phyloP scores from a whole-genome alignment of 1,140 invertebrate genomes.

The Formica selysi region DNA sequence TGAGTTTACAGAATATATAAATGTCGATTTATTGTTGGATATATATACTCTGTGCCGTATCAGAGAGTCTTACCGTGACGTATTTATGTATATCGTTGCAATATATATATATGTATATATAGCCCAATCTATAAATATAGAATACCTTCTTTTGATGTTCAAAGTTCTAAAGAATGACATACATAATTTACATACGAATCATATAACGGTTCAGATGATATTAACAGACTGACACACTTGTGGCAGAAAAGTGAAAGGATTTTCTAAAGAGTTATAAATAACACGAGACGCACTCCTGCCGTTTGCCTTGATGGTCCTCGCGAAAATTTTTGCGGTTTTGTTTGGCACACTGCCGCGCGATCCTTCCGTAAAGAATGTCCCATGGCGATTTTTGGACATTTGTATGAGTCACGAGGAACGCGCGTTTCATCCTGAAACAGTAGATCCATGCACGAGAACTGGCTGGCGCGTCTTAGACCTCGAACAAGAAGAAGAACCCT shows the following conservation, averaged over 20 bases:
- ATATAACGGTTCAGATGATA: neutral
- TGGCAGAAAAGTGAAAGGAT: neutral
- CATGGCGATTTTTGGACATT: conserved; percentile 46
- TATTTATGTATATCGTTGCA: neutral
- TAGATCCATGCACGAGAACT: conserved; percentile 34
- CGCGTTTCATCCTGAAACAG: conserved; percentile 35
- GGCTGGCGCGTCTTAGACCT: conserved; percentile 20
- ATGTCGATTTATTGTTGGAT: neutral
- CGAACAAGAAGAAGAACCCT: conserved; percentile 22
- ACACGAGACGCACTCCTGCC: no score
- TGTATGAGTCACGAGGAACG: conserved; percentile 65
- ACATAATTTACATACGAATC: neutral
- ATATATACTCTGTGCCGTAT: neutral
- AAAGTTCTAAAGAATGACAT: conserved; percentile 6
- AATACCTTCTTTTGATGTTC: neutral
- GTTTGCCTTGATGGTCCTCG: neutral
- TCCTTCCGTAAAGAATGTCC: conserved; percentile 58
- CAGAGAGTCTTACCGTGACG: neutral
- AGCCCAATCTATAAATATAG: neutral
- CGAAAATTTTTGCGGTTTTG: conserved; percentile 17
- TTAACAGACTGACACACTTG: neutral
- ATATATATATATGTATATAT: neutral
- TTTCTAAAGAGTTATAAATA: neutral
- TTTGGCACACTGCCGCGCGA: conserved; percentile 10
- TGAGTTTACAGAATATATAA: conserved; percentile 85